These are phyloP conservation scores for Drepana falcataria DNA, from an alignment of 2,888 invertebrate species.

Conservation along the genomic window DNA sequence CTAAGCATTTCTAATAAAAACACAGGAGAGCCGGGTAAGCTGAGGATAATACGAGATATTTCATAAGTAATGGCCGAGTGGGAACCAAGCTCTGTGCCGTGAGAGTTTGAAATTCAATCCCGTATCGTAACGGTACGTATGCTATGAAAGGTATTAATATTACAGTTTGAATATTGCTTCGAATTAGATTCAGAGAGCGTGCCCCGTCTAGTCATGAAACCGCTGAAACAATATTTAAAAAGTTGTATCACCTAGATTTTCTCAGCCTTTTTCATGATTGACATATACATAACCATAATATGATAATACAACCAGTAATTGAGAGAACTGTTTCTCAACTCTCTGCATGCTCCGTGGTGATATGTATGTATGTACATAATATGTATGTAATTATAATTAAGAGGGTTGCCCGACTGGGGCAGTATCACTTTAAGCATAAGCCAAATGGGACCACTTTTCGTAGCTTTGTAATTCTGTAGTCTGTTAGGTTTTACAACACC, in stretches of 20 bases:
- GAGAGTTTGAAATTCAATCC: slow-evolving; percentile 1
- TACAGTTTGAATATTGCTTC: neutral
- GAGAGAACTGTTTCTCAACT: no score
- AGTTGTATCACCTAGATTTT: slow-evolving; percentile 2
- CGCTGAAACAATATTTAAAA: slow-evolving; percentile 12
- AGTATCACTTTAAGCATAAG: no score
- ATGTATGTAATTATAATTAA: no score
- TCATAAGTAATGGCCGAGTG: slow-evolving; percentile 24
- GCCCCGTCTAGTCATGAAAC: neutral
- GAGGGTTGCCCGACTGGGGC: no score
- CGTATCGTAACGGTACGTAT: slow-evolving; percentile 3
- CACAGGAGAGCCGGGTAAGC: slow-evolving; percentile 21
- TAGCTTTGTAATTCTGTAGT: no score
- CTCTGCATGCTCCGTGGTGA: no score
- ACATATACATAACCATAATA: no score
- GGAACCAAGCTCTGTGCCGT: slow-evolving; percentile 18
- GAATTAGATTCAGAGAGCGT: neutral
- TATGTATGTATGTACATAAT: no score
- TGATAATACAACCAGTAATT: no score
- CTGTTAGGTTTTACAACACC: no score
- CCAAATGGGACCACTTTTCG: no score
- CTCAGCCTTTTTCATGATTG: no score
- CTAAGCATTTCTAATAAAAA: slow-evolving; percentile 37
- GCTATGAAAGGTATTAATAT: neutral
- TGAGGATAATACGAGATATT: slow-evolving; percentile 31